These are phyloP conservation scores for Arvicanthis niloticus DNA, from an alignment of 2,113 vertebrate species.

Conservation along the genomic window DNA sequence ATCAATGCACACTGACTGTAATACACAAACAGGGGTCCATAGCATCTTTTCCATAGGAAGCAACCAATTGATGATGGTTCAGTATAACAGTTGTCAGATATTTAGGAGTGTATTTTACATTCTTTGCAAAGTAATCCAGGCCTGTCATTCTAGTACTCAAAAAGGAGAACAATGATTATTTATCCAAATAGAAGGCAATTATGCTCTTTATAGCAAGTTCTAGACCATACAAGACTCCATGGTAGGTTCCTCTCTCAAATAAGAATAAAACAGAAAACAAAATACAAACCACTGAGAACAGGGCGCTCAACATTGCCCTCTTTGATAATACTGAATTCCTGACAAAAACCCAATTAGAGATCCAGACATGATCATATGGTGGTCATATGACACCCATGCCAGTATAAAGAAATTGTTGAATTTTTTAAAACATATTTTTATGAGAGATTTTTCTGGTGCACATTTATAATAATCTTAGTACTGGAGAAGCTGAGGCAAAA, in stretches of 20 bases:
- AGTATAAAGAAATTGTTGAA: background rate
- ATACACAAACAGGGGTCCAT: background rate
- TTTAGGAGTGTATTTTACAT: background rate
- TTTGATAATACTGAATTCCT: background rate
- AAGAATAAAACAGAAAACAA: background rate
- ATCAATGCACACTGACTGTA: background rate
- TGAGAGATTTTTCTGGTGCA: background rate
- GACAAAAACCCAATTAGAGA: background rate
- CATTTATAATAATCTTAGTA: background rate
- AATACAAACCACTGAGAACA: background rate
- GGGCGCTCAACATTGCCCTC: background rate
- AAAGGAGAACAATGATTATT: background rate
- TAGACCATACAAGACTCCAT: background rate
- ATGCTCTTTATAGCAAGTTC: background rate
- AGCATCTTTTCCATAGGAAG: background rate
- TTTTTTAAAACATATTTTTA: background rate
- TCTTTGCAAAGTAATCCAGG: background rate
- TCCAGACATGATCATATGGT: background rate
- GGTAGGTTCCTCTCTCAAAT: background rate
- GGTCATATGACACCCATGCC: background rate
- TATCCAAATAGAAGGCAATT: background rate
- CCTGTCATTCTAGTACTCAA: background rate
- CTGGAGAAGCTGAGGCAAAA: background rate
- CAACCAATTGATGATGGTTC: background rate
- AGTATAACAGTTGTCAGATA: too few relatives aligned